Percentiles rank a stretch among this genome's conserved stretches.
Evolutionary conservation across 2,113 vertebrate species (phyloP).

Genomic region (Pseudolaguvia tuberculata): DNA sequence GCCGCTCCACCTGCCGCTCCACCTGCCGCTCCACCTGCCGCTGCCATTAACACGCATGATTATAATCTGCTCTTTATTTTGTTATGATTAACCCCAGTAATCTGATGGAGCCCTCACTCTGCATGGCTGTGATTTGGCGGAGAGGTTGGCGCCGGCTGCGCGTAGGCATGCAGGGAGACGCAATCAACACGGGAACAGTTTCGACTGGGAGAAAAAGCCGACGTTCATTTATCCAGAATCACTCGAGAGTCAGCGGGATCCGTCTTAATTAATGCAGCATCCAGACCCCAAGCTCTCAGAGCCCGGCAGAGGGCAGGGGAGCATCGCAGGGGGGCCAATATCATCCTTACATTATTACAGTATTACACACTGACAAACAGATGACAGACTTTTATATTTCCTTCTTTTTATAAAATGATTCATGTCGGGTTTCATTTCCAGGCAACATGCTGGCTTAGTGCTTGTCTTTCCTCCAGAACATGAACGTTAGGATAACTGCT

Average conservation of each 20-base stretch:
- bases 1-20: constrained; percentile 40
- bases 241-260: constrained; percentile 51
- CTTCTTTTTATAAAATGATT: no score
- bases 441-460: no score
- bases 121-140: constrained; percentile 40
- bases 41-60: constrained; percentile 32
- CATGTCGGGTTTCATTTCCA: no score
- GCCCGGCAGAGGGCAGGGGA: constrained; percentile 24
- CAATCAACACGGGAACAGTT: constrained; percentile 47
- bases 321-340: constrained; percentile 14
- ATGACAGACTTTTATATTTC: no score
- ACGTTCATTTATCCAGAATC: constrained; percentile 38
- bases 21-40: constrained; percentile 38
- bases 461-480: no score
- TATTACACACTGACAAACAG: not conserved
- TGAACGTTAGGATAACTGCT: no score
- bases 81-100: constrained; percentile 48
- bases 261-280: constrained; percentile 47
- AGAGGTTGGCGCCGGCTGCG: constrained; percentile 38
- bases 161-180: constrained; percentile 33
- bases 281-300: constrained; percentile 18
- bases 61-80: constrained; percentile 36
- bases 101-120: constrained; percentile 41
- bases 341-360: constrained; percentile 13
- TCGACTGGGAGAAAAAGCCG: constrained; percentile 23